Percentiles rank a stretch among this genome's conserved stretches.
Evolutionary conservation across 2,797 vertebrate species (phyloP).

Genomic region (Thripadectes ignobilis): DNA sequence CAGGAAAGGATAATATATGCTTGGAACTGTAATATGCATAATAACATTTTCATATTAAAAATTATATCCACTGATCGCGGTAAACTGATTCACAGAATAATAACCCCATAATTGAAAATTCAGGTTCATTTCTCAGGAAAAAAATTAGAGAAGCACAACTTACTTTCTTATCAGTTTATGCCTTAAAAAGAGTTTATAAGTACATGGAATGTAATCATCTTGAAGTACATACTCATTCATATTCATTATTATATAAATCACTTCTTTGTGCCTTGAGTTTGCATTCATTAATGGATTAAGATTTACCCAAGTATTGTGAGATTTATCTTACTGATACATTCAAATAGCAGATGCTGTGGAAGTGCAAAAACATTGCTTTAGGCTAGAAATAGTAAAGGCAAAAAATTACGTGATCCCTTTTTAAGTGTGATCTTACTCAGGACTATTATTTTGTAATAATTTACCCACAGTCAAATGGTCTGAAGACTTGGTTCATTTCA

Average conservation of each 20-base stretch:
- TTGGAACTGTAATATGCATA: not conserved
- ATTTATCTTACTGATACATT: not conserved
- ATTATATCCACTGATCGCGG: not conserved
- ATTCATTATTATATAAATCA: constrained; percentile 13
- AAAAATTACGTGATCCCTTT: not conserved
- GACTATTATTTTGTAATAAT: not conserved
- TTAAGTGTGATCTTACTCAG: not conserved
- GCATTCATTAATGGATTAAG: constrained; percentile 16
- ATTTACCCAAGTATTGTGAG: not conserved
- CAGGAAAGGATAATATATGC: not conserved
- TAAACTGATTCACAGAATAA: not conserved
- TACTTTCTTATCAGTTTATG: not conserved
- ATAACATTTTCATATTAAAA: not conserved
- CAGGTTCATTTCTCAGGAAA: not conserved
- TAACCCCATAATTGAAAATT: not conserved
- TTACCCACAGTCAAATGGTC: not conserved
- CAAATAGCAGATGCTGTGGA: not conserved
- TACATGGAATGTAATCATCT: not conserved
- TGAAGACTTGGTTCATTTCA: not conserved
- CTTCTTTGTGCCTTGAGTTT: constrained; percentile 18
- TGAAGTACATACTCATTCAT: not conserved
- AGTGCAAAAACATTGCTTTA: not conserved
- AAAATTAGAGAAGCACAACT: not conserved
- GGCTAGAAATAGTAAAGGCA: not conserved
- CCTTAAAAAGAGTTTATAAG: not conserved